Base-by-base conservation (phyloP, 1,140 invertebrate genomes). In the Argopecten irradians region DNA sequence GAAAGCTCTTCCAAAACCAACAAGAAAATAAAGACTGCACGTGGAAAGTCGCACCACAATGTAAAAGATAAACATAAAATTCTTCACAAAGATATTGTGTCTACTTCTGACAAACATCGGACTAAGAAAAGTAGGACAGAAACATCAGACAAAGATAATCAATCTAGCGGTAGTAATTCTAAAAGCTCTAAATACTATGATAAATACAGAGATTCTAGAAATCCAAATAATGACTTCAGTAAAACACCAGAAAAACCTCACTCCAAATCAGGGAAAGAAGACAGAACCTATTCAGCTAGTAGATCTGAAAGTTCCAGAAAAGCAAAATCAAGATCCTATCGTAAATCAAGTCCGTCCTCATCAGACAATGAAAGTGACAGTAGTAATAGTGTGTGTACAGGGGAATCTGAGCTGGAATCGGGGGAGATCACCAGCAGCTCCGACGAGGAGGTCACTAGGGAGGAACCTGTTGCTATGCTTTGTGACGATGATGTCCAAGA, bases 401-500 rank as follows among this genome's bases (percentile, higher is more conserved):
- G 71, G 14, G 88, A 89, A 32, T 89, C 88, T 33, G 88, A 89
- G 39, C 85, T 89, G 13, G 88, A 89, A 71, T 89, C 88, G 11
- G 88, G 88, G 14, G 88, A 89, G 36, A 19, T 89, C 13, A 83
- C 88, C 35, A 85, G 86, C 9, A 89, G 84, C 43, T 84, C 83
- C 32, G 87, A 36, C n/a, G n/a, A n/a, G n/a, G n/a, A n/a, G n/a
- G n/a, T n/a, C n/a, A n/a, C n/a, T n/a, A n/a, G n/a, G 43, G 41
- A 28, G 36, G 33, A 86, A 71, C 33, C 85, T 28, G 85, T 32
- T 0, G 32, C 41, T 28, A 43, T 41, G 33, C 84, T 82, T 34
- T 86, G 43, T 86, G 88, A 89, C 33, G 39, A 39, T 32, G 35
- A 55, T 11, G 39, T 34, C 19, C 39, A 87, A 35, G 71, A 87